Evolutionary conservation across 2,888 invertebrate genomes (phyloP), one percentile per base, ranked within the genome.

Genomic region (Trichopria drosophilae): DNA sequence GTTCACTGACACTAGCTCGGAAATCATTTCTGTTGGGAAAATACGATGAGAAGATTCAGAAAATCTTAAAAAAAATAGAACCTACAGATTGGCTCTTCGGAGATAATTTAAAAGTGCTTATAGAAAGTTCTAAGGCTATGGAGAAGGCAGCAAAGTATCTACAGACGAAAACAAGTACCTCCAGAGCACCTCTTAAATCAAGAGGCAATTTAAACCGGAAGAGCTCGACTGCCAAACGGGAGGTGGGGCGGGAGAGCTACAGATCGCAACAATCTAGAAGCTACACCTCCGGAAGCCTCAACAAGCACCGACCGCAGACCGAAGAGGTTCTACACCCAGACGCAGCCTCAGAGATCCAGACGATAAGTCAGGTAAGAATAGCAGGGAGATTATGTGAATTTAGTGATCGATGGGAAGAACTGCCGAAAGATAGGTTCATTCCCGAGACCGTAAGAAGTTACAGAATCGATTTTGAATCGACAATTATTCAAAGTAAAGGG

Each of bases 321-420:
- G 34, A 16, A 24, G 12, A 23, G 12, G 7, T 13, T 34, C n/a
- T 34, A 23, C 22, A 16, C 23, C 6, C 43, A 34, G 15, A 18
- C 43, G 7, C 43, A 34, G 15, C 43, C 43, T 23, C 10, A 24
- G 24, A 24, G 24, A 10, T 24, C 24, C 24, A 24, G 24, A 6
- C 6, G 24, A 24, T 26, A 34, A 23, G 16, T 20, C 1, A 32
- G 42, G 51, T 47, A 44, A 36, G 46, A 41, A 44, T 28, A n/a
- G 51, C 55, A 4, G 49, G 48, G 2, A 45, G 55, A 34, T 18
- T 55, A 10, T 7, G 12, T 6, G 4, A n/a, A 4, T 51, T 51
- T n/a, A 7, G 7, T 1, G 7, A 26, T 16, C 5, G 19, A 2
- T 46, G 46, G 46, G 3, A 3, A 6, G 26, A 37, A n/a, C 28